phyloP scores from a whole-genome alignment of 2,113 vertebrate genomes.

The Perca flavescens region DNA sequence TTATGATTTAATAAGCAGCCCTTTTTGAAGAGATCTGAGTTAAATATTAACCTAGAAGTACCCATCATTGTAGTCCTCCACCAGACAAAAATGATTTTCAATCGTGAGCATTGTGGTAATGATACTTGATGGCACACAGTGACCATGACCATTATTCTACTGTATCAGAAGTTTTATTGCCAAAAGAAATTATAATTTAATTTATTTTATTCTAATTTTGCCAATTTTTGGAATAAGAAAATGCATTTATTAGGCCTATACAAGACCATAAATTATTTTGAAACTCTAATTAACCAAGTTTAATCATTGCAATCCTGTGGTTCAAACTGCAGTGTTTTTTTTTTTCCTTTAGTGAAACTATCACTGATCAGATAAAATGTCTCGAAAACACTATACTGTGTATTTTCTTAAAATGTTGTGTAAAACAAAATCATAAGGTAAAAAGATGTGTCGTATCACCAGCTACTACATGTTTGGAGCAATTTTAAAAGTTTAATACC shows the following conservation, averaged over 20 bases:
- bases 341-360: neutral
- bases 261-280: neutral
- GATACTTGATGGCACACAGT: conserved; percentile 3
- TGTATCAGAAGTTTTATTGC: neutral
- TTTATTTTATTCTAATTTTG: neutral
- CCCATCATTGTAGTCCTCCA: conserved; percentile 10
- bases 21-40: conserved; percentile 14
- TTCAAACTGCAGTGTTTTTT: neutral
- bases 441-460: neutral
- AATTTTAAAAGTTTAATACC: neutral
- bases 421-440: neutral
- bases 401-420: neutral
- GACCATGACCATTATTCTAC: neutral
- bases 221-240: neutral
- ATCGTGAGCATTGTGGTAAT: neutral
- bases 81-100: conserved; percentile 10
- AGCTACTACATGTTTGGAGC: neutral
- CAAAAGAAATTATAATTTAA: neutral
- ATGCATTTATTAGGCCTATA: neutral
- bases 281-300: neutral
- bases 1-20: conserved; percentile 34
- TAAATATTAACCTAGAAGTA: conserved; percentile 52
- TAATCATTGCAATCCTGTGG: neutral
- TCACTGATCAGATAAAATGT: neutral
- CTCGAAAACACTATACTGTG: neutral